Percentiles rank a stretch among this genome's conserved stretches.
These are phyloP conservation scores for Echiichthys vipera DNA, from an alignment of 2,797 vertebrate genomes.

Conservation along the genomic window DNA sequence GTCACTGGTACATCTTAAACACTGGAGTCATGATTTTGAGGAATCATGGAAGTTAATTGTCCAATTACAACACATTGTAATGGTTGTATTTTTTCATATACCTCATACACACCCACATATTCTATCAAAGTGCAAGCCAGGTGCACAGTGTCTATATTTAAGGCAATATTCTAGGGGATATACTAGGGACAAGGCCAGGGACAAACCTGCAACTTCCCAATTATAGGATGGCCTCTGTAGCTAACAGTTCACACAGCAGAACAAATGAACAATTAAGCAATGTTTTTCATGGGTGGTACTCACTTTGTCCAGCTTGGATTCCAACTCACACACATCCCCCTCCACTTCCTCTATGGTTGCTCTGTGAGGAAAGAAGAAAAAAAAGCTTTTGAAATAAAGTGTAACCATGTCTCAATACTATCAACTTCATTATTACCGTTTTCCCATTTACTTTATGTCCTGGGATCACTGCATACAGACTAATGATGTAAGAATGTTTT, in stretches of 20 bases:
- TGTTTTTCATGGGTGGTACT: slow-evolving; percentile 79
- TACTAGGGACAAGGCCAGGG: not conserved
- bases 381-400: slow-evolving; percentile 34
- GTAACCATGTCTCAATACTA: not conserved
- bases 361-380: slow-evolving; percentile 79
- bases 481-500: not conserved
- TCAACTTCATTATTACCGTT: not conserved
- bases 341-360: slow-evolving; percentile 98
- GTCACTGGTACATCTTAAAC: not conserved
- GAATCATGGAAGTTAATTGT: not conserved
- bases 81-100: not conserved
- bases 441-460: not conserved
- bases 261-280: slow-evolving; percentile 66
- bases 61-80: not conserved
- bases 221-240: slow-evolving; percentile 22
- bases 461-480: not conserved
- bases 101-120: not conserved
- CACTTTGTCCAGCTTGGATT: slow-evolving; percentile 99
- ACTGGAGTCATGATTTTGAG: not conserved
- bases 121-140: slow-evolving; percentile 4
- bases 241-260: slow-evolving; percentile 28
- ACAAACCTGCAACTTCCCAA: slow-evolving; percentile 40
- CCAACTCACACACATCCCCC: slow-evolving; percentile 96
- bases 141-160: slow-evolving; percentile 3
- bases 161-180: slow-evolving; percentile 4